Evolutionary conservation across 23 tunicate genomes (phyloP), one percentile per base, ranked within the genome.

Genomic region (Styela plicata): DNA sequence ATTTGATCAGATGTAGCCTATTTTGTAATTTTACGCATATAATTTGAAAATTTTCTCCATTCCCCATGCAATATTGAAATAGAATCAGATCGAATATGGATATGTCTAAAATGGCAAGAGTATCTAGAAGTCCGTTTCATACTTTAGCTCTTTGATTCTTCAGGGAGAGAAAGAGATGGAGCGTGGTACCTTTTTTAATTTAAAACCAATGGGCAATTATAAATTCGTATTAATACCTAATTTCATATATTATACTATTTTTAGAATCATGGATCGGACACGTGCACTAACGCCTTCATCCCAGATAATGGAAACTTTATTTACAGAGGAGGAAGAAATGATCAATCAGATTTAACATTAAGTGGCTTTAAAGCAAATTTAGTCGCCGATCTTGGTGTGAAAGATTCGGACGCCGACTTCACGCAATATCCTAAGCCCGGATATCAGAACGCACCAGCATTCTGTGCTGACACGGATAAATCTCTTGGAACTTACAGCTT

Each of bases 401-500:
- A 88, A 2, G 73, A 68, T 24, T 21, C 17, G 27, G 24, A 29
- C 16, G 16, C 27, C 16, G 84, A 84, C n/a, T 23, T 68, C 34
- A 92, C 92, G 0, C 26, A 62, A 22, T 90, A 87, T 65, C 96
- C 96, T 37, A 90, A 87, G 34, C 87, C 80, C 21, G 96, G 96
- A n/a, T 90, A 83, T 53, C 87, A 83, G 34, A 90, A 90, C 84
- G 96, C 96, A 25, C 96, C 96, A 17, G 44, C 63, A 5, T 90
- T 90, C 69, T 90, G 96, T 65, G 84, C 83, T 37, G 78, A 87
- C 74, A 90, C 96, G 19, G 96, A 87, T 70, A 88, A 87, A 61
- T 78, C 96, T 2, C 32, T 90, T 73, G 96, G 85, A 52, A 90
- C 89, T 21, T 90, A 90, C 68, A 68, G 89, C n/a, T 90, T 90